Evolutionary conservation across 2,888 invertebrate genomes (phyloP), one percentile per base, ranked within the genome.

Genomic region (Phasia obesa): DNA sequence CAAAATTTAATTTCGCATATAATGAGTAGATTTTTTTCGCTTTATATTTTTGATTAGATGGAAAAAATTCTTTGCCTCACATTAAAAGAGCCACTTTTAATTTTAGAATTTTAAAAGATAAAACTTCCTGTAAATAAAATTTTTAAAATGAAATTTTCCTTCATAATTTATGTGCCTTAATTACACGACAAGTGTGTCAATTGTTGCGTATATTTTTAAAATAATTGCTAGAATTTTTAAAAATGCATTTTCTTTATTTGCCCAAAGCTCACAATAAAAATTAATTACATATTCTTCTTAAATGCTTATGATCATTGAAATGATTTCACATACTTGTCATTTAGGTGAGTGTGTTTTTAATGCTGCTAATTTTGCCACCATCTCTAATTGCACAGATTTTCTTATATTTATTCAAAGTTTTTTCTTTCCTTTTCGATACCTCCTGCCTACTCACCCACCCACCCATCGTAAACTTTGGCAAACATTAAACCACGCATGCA

Each of bases 1-100:
- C 87, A 88, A 88, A 88, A 89, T 88, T 89, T 88, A 90, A 89
- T 89, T 89, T 89, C 88, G 89, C 88, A 88, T 89, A 87, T 89
- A 89, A 89, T 89, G 88, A 89, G 87, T 86, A 87, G 86, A 87
- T 87, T 88, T 88, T 88, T 90, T 87, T 2, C 13, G 17, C 85
- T 86, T 88, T 87, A 81, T 86, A 88, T 87, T 88, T 87, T 85
- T 78, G 81, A 84, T 79, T 47, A n/a, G 64, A 49, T 11, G 1
- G 25, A 65, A 55, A 31, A 4, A 9, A 38, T 35, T 42, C n/a
- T 11, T 4, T 25, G n/a, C 17, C 17, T 47, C 9, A 17, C 44
- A 5, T 47, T 44, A 44, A 2, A 47, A 23, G 3, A 23, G 2
- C 21, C 4, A 0, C 1, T 27, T 27, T 13, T n/a, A n/a, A n/a